Base-by-base conservation (phyloP, 2,888 invertebrate species). In the Desoria tigrina region DNA sequence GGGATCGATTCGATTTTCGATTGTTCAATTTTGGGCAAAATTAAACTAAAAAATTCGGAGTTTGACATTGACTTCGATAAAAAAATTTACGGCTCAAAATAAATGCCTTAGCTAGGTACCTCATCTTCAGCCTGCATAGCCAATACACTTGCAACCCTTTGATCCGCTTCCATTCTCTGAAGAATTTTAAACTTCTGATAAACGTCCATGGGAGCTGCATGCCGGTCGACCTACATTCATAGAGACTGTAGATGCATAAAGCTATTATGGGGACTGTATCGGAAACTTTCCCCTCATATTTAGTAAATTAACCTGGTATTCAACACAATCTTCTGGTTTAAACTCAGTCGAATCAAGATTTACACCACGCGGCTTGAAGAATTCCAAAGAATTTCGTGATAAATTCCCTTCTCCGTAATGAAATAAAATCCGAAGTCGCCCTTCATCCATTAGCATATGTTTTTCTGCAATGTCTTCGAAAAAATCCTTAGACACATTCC, bases 391-490 rank as follows among this genome's bases (percentile, higher is more conserved):
- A 42, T 69, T 67, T 45, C 75, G 39, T 0, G 72, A 72, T 18
- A 69, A 66, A 55, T 68, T 63, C 37, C 73, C 74, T 50, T 70
- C 68, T 6, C 67, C 67, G 45, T 74, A 74, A 28, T 76, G 74
- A 61, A 71, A 76, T 28, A 68, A 32, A 23, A 75, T 57, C 9
- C 69, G 42, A 1, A 74, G 50, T 21, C 66, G 56, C 6, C 73
- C 73, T 54, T 76, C 71, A 1, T 69, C 67, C 4, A 74, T 57
- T 1, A 74, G 45, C 63, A 73, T 63, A 53, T 73, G 68, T 59
- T 73, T 74, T 53, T 75, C 75, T 0, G 75, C 69, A 51, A 75
- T 72, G 27, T 75, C 74, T 4, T 72, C 63, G 2, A 59, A 49
- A 14, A 66, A 59, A 23, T 65, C 61, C 9, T 65, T 69, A 0